Evolutionary conservation across 2,888 invertebrate species (phyloP).

Genomic region (Malthinus seriepunctatus): DNA sequence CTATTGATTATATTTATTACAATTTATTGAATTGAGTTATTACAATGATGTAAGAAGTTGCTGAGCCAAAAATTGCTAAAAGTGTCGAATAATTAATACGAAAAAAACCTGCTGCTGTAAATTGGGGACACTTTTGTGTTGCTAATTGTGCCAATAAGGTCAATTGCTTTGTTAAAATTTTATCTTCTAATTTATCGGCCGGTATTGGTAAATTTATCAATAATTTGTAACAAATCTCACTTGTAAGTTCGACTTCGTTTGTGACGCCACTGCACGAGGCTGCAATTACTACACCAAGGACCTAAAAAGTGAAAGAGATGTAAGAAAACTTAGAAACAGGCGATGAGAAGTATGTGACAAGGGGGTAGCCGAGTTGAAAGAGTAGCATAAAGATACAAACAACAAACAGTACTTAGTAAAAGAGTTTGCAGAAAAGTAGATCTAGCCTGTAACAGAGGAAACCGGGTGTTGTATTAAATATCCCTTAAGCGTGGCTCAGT

Average conservation of each 20-base stretch:
- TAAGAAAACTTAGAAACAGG: too few relatives aligned
- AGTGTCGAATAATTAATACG: slow-evolving; percentile 26
- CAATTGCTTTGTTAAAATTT: slow-evolving; percentile 14
- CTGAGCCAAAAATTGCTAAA: slow-evolving; percentile 27
- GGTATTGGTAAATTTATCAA: slow-evolving; percentile 29
- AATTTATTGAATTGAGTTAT: slow-evolving; percentile 27
- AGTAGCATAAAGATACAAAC: too few relatives aligned
- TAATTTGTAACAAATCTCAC: slow-evolving; percentile 31
- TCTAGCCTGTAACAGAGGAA: too few relatives aligned
- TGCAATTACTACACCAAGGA: slow-evolving; percentile 29
- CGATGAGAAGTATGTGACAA: too few relatives aligned
- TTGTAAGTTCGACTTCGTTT: slow-evolving; percentile 32
- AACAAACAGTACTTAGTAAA: too few relatives aligned
- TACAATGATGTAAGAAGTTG: slow-evolving; percentile 31
- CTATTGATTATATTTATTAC: not conserved
- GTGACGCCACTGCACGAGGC: slow-evolving; percentile 28
- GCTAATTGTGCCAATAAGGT: slow-evolving; percentile 23
- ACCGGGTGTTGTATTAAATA: too few relatives aligned
- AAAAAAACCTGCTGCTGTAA: slow-evolving; percentile 32
- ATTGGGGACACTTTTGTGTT: slow-evolving; percentile 9
- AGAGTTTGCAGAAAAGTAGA: too few relatives aligned
- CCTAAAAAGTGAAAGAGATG: slow-evolving; percentile 33
- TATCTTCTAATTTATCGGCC: slow-evolving; percentile 11
- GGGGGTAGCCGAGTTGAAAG: too few relatives aligned
- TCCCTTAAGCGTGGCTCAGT: too few relatives aligned